Base-by-base conservation (phyloP, 1,140 invertebrate species). In the Drosophila pruinosa region DNA sequence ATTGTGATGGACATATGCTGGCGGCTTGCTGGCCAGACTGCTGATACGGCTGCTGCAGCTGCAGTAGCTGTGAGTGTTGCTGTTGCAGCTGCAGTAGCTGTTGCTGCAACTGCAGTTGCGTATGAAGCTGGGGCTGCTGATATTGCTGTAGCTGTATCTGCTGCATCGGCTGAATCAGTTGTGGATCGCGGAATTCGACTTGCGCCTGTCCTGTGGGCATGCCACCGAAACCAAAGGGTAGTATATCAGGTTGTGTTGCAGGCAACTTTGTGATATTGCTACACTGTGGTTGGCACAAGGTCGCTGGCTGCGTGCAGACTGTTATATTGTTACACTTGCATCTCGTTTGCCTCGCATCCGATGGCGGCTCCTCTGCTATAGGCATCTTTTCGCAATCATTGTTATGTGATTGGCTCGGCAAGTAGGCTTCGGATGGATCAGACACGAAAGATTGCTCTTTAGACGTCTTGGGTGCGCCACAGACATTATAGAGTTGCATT, bases 91-190 rank as follows among this genome's bases (percentile, higher is more conserved):
- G 43, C 10, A 43, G 17, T 4, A 17, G 63, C 7, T 50, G 41
- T 21, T 21, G 6, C 15, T 41, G 8, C 26, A 36, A 75, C 45
- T 83, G 70, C 6, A 36, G 53, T 34, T 79, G 79, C 2, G 76
- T 62, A 28, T 59, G 63, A 19, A 69, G 22, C 73, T 81, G 78
- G 0, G 53, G 52, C 24, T 69, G 77, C 12, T 75, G 50, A 39
- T 79, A 67, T 38, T 73, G 72, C 39, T 8, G 39, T 4, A 3
- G 38, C 3, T 8, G 14, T 1, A n/a, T 14, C 4, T 38, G 34
- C 14, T 5, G 36, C 4, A 4, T 28, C 2, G 31, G n/a, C n/a
- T 34, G 31, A 4, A 12, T 12, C 31, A 34, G n/a, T 34, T 34
- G 31, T n/a, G n/a, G n/a, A n/a, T 34, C 31, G 1, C 4, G 5